Base-by-base conservation (phyloP, 2,888 invertebrate species). In the Agonopterix heracliana region DNA sequence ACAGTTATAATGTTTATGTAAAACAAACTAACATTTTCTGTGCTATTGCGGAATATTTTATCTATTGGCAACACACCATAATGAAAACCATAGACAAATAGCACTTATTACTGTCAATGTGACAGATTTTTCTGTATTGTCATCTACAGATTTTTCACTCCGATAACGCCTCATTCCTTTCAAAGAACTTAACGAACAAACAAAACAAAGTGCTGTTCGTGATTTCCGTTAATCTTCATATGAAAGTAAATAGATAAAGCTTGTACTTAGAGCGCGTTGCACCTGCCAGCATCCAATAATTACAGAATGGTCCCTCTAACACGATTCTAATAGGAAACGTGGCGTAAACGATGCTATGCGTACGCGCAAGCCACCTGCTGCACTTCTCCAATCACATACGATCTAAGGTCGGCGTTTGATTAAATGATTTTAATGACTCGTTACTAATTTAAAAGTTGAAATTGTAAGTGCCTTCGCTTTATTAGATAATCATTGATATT, bases 211-310 rank as follows among this genome's bases (percentile, higher is more conserved):
- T 7, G 26, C 26, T 26, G 3, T n/a, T 38, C 46, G 56, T 62
- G 64, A 64, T 68, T 69, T 68, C 78, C 74, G 77, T 69, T 74
- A 70, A 67, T 26, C 26, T 26, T 7, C 7, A 26, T 26, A 26
- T 26, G 26, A 26, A 26, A 65, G 68, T 69, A 66, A 66, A 72
- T 69, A 74, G 71, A 75, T 77, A 74, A 71, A 73, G 61, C 57
- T 54, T 56, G 46, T 57, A 64, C 59, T 40, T 26, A 26, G 26
- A 26, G 5, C 2, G 72, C 64, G 57, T 53, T 62, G 81, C 86
- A 87, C 85, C 86, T 86, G 84, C 78, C 13, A 41, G 38, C 55
- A 56, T 71, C 68, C 67, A 72, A 77, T 83, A 83, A 81, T 80
- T 76, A 81, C 75, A 69, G 81, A 75, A 79, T 78, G 74, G 75